Conservation (phyloP, 1,140 invertebrate genomes). For the Thaumetopoea pityocampa region DNA sequence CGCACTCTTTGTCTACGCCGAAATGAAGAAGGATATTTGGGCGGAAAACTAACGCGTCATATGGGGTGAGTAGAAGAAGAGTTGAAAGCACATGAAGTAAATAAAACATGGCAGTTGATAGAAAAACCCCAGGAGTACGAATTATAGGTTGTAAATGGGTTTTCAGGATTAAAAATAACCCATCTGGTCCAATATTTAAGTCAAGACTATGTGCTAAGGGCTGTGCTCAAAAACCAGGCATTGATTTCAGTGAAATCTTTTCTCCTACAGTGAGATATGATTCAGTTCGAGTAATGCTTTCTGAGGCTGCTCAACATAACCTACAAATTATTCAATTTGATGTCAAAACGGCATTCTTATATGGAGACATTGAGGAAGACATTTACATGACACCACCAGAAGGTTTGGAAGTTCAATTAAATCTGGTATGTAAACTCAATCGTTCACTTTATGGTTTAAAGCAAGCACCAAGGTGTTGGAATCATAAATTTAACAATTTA, state of each 20-base stretch:
- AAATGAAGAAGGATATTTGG: too few relatives aligned
- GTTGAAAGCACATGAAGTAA: conserved; percentile 18
- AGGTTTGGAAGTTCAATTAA: background rate
- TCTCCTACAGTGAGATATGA: conserved; percentile 24
- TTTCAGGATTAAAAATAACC: conserved; percentile 10
- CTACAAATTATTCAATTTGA: background rate
- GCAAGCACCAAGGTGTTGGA: conserved; percentile 29
- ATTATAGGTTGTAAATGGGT: conserved; percentile 41
- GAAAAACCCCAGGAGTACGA: conserved; percentile 22
- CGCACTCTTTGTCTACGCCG: too few relatives aligned
- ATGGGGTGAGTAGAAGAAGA: too few relatives aligned
- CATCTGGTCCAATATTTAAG: conserved; percentile 17
- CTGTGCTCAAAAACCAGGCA: conserved; percentile 18
- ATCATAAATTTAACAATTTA: conserved; percentile 28
- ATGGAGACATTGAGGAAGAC: background rate
- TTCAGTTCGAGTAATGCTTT: conserved; percentile 19
- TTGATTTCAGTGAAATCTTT: conserved; percentile 24
- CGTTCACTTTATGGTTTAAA: conserved; percentile 5
- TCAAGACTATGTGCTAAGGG: conserved; percentile 21
- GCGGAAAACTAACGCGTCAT: too few relatives aligned
- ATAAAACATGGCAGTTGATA: conserved; percentile 33
- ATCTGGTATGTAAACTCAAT: background rate
- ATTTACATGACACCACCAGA: background rate
- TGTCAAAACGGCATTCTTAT: background rate
- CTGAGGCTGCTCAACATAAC: conserved; percentile 1